Conservation (phyloP, 2,797 vertebrate species). For the Vultur gryphus region DNA sequence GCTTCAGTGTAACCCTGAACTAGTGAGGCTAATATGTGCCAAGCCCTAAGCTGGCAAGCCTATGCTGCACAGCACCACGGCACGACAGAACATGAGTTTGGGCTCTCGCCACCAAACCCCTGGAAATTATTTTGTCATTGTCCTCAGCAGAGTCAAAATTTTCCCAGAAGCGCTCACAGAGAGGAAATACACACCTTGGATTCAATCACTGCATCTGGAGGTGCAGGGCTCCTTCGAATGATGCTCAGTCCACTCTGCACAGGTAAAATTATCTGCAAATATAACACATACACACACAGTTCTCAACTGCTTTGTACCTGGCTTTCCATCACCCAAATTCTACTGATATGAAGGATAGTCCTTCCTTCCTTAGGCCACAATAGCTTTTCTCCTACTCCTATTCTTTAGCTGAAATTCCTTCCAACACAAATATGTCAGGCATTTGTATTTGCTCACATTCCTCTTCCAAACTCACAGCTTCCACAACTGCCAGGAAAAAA, state of each 20-base stretch:
- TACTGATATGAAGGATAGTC: neutral
- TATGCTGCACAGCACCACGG: neutral
- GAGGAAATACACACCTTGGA: slow-evolving; percentile 39
- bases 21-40: neutral
- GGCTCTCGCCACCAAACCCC: neutral
- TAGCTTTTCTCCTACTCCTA: neutral
- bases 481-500: neutral
- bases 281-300: neutral
- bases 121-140: neutral
- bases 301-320: neutral
- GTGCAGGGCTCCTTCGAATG: slow-evolving; percentile 56
- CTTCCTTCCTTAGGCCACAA: neutral
- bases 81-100: accelerated
- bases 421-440: neutral
- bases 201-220: slow-evolving; percentile 27
- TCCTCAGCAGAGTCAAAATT: neutral
- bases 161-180: neutral
- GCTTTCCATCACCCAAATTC: neutral
- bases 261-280: slow-evolving; percentile 77
- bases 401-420: neutral
- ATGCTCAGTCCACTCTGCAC: slow-evolving; percentile 79
- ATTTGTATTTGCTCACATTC: neutral
- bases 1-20: neutral
- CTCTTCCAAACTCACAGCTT: neutral
- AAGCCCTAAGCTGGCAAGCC: neutral